phyloP scores from a whole-genome alignment of 2,888 invertebrate genomes.

The Ephialtes manifestator region DNA sequence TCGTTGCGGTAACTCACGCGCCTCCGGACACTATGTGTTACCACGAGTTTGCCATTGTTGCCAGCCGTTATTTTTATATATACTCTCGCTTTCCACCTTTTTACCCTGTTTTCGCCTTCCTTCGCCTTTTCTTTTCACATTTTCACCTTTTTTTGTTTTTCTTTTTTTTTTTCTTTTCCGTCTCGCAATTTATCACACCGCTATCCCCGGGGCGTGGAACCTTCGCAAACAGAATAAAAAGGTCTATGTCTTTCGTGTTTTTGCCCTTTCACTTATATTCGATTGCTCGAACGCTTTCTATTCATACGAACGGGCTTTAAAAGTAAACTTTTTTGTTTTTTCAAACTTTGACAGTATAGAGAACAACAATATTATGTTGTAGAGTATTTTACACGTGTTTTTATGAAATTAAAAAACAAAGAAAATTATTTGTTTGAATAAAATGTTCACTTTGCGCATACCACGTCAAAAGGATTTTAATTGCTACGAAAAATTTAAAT shows the following conservation, averaged over 20 bases:
- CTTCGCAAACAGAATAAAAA: conserved; percentile 49
- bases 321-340: neutral
- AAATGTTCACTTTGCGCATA: too few species aligned
- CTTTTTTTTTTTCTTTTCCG: neutral
- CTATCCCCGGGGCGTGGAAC: conserved; percentile 40
- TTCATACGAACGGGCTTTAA: neutral
- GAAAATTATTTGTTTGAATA: too few species aligned
- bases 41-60: conserved; percentile 45
- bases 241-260: conserved; percentile 30
- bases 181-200: conserved; percentile 54
- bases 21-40: conserved; percentile 48
- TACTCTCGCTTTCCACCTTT: conserved; percentile 25
- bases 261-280: conserved; percentile 42
- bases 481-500: too few species aligned
- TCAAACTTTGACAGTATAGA: neutral
- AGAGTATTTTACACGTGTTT: neutral
- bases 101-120: conserved; percentile 28
- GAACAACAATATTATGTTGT: neutral
- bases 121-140: conserved; percentile 41
- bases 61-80: conserved; percentile 45
- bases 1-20: conserved; percentile 71
- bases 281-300: conserved; percentile 5
- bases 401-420: too few species aligned
- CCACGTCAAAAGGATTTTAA: too few species aligned
- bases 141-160: conserved; percentile 10